These are phyloP conservation scores for Tetramorium alpestre DNA, from an alignment of 1,140 invertebrate species.

Conservation along the genomic window DNA sequence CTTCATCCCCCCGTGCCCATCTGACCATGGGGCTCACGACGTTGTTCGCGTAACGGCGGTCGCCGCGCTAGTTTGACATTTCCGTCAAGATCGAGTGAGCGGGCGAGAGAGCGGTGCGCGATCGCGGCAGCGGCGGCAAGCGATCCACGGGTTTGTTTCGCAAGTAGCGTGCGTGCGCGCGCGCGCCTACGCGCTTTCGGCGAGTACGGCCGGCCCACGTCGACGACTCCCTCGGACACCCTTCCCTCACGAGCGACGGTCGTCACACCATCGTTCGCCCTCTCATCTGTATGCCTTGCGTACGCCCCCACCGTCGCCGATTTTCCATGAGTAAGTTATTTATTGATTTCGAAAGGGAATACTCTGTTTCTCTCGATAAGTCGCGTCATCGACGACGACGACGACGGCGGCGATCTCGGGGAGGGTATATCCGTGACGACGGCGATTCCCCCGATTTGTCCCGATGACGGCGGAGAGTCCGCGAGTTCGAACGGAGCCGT, in stretches of 20 bases:
- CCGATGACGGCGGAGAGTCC: neutral
- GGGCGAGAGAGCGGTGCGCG: neutral
- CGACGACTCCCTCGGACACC: neutral
- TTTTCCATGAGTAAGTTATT: slow-evolving; percentile 76
- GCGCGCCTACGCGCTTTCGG: neutral
- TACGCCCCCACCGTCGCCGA: slow-evolving; percentile 65
- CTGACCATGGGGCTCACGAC: neutral
- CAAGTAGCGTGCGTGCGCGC: neutral
- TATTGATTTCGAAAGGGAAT: slow-evolving; percentile 69
- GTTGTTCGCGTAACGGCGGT: neutral
- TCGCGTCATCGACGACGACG: neutral
- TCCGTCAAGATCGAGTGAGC: neutral
- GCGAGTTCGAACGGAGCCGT: neutral
- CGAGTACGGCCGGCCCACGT: neutral
- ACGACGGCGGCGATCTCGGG: neutral
- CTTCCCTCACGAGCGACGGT: slow-evolving; percentile 30
- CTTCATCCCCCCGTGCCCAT: neutral
- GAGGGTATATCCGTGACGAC: neutral
- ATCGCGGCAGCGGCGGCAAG: neutral
- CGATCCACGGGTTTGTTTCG: neutral
- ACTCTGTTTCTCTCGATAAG: slow-evolving; percentile 47
- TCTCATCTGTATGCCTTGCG: slow-evolving; percentile 72
- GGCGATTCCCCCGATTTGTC: neutral
- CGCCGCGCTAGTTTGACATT: slow-evolving; percentile 37
- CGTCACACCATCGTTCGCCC: slow-evolving; percentile 39